phyloP scores from a whole-genome alignment of 2,888 invertebrate species.

The Drosophila antonietae region DNA sequence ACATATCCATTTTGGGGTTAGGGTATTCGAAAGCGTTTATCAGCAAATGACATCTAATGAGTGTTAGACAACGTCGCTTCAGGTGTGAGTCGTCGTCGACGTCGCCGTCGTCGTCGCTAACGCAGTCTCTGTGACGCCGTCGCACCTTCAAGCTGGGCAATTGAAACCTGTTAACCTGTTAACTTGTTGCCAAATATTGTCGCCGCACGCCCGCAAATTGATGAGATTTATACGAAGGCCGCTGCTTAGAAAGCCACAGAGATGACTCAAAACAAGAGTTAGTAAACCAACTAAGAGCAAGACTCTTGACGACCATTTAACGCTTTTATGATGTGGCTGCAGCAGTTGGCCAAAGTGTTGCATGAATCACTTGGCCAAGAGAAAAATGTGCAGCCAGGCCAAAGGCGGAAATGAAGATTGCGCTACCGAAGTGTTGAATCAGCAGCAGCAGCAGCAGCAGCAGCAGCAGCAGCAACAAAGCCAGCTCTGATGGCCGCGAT shows the following conservation, averaged over 20 bases:
- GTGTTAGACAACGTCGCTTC: conserved; percentile 65
- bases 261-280: conserved; percentile 59
- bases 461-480: neutral
- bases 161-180: conserved; percentile 71
- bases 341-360: conserved; percentile 39
- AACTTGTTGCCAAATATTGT: conserved; percentile 74
- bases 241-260: conserved; percentile 57
- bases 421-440: conserved; percentile 72
- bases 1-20: neutral
- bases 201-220: conserved; percentile 21
- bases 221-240: conserved; percentile 44
- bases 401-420: conserved; percentile 64
- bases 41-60: conserved; percentile 80
- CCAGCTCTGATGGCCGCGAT: conserved; percentile 47
- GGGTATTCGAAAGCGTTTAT: conserved; percentile 59
- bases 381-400: conserved; percentile 39
- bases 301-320: conserved; percentile 31
- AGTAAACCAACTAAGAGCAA: neutral
- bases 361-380: conserved; percentile 49
- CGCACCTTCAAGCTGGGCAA: conserved; percentile 59
- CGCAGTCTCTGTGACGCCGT: conserved; percentile 27
- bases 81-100: conserved; percentile 54
- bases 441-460: conserved; percentile 30
- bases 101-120: neutral
- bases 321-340: conserved; percentile 37